These are phyloP conservation scores for Ooceraea biroi DNA, from an alignment of 1,140 invertebrate species.

Conservation along the genomic window DNA sequence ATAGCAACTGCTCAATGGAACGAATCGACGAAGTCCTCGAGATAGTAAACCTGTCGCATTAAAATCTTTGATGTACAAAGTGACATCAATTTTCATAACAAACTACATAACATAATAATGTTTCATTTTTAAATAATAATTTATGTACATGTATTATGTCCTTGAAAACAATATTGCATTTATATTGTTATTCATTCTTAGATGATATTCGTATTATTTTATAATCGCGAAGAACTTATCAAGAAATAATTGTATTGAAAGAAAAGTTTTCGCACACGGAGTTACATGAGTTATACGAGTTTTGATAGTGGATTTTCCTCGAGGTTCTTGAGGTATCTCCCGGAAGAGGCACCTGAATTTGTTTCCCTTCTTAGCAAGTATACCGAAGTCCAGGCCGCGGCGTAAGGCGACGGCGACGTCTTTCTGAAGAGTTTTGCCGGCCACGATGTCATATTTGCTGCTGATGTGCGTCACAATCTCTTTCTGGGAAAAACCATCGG, in stretches of 20 bases:
- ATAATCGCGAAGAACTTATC: constrained; percentile 6
- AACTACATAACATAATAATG: neutral
- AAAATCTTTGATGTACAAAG: neutral
- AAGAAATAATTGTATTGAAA: neutral
- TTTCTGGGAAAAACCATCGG: constrained; percentile 69
- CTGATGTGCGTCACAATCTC: constrained; percentile 77
- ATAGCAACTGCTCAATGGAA: neutral
- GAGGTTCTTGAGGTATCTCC: constrained; percentile 22
- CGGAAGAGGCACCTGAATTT: constrained; percentile 75
- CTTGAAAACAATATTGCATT: neutral
- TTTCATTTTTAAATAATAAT: neutral
- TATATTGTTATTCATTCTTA: neutral
- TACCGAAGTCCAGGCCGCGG: constrained; percentile 79
- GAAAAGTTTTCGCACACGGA: neutral
- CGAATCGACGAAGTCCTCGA: neutral
- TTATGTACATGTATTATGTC: neutral
- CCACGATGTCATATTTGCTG: constrained; percentile 71
- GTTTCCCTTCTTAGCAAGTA: constrained; percentile 75
- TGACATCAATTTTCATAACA: neutral
- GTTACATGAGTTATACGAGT: constrained; percentile 45
- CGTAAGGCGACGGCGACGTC: constrained; percentile 75
- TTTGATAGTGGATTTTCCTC: constrained; percentile 17
- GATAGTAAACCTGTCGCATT: neutral
- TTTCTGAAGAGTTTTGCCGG: constrained; percentile 70
- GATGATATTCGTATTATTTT: neutral